These are phyloP conservation scores for Astur gentilis DNA, from an alignment of 2,113 vertebrate genomes.

Conservation along the genomic window DNA sequence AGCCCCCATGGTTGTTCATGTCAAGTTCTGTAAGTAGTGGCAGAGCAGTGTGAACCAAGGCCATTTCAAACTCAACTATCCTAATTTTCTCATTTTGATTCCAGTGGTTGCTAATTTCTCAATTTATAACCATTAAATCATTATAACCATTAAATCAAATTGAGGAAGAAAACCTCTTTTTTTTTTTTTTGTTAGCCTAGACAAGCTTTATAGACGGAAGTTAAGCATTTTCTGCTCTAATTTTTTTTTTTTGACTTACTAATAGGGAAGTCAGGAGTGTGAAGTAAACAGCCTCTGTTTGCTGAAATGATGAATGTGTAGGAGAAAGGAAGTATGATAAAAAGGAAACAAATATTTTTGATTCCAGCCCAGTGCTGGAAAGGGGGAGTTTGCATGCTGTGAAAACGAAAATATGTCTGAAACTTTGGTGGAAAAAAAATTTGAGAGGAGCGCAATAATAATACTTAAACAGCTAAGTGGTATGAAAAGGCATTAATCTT, in stretches of 20 bases:
- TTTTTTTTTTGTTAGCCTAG: background rate
- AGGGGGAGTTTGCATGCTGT: background rate
- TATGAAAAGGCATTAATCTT: conserved; percentile 17
- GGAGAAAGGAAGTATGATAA: background rate
- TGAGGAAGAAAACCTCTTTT: background rate
- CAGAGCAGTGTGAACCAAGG: background rate
- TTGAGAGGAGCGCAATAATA: background rate
- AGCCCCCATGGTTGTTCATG: background rate
- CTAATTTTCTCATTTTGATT: background rate
- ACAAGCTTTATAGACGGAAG: background rate
- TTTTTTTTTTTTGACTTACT: background rate
- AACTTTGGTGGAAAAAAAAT: background rate
- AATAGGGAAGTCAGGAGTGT: background rate
- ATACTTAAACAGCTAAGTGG: background rate
- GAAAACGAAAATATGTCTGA: conserved; percentile 22
- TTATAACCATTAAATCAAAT: conserved; percentile 16
- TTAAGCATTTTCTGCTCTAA: background rate
- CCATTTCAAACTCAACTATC: background rate
- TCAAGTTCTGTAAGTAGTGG: background rate
- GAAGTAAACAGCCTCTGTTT: background rate
- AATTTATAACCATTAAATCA: conserved; percentile 5
- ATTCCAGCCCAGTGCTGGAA: background rate
- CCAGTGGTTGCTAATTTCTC: background rate
- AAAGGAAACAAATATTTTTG: background rate
- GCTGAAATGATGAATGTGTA: background rate